Evolutionary conservation across 2,113 vertebrate species (phyloP).

Genomic region (Burhinus oedicnemus): DNA sequence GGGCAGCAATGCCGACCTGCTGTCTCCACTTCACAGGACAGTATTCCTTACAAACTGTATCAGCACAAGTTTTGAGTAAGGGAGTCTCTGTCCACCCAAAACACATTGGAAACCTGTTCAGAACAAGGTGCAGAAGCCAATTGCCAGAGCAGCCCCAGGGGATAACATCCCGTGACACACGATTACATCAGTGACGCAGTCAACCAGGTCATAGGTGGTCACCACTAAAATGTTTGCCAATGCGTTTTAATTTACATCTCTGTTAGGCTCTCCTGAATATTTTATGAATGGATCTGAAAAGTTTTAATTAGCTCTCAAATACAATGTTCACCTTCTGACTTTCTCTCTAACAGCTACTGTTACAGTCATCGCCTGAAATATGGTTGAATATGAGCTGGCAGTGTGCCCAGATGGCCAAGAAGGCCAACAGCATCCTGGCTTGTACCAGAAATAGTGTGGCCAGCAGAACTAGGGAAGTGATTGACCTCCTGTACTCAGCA

Average conservation of each 20-base stretch:
- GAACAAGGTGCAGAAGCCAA: neutral
- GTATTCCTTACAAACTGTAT: neutral
- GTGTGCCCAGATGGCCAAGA: neutral
- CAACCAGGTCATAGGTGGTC: neutral
- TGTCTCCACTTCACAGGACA: neutral
- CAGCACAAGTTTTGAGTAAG: neutral
- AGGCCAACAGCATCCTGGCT: neutral
- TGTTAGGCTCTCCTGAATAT: neutral
- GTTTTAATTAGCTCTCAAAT: neutral
- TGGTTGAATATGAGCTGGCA: neutral
- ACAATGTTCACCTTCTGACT: neutral
- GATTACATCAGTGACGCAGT: neutral
- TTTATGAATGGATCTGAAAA: neutral
- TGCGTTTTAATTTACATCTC: neutral
- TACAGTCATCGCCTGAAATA: neutral
- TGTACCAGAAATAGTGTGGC: neutral
- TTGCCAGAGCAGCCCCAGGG: neutral
- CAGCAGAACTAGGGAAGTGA: neutral
- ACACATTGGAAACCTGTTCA: rapidly evolving
- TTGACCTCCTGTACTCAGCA: neutral
- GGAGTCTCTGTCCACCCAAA: neutral
- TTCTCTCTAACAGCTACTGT: neutral
- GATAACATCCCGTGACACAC: neutral
- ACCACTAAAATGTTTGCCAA: neutral
- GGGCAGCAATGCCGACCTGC: neutral